Evolutionary conservation across 2,888 invertebrate genomes (phyloP).

Genomic region (Apamea epomidion): DNA sequence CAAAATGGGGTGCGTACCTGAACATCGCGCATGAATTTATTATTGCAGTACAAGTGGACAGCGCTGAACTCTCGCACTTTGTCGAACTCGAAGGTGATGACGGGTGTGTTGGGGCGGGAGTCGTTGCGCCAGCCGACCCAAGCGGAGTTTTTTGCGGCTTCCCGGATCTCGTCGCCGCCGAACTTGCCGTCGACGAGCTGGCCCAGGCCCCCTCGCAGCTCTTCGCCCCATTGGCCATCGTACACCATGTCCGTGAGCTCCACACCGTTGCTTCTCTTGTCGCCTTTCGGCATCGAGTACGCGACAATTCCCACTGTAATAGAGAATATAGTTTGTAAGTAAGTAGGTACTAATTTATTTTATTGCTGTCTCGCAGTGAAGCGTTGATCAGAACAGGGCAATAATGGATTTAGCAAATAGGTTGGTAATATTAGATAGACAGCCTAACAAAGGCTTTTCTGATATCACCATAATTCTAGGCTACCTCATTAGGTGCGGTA

Average conservation of each 20-base stretch:
- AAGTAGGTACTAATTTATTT: background rate
- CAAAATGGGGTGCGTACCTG: slow-evolving; percentile 88
- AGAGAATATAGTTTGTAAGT: slow-evolving; percentile 1
- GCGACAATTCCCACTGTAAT: slow-evolving; percentile 94
- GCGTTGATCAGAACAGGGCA: background rate
- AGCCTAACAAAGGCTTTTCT: background rate
- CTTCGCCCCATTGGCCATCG: slow-evolving; percentile 95
- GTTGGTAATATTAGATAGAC: background rate
- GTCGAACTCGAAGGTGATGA: slow-evolving; percentile 95
- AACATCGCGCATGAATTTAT: slow-evolving; percentile 96
- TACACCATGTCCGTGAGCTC: slow-evolving; percentile 96
- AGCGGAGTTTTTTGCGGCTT: slow-evolving; percentile 91
- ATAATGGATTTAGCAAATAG: background rate
- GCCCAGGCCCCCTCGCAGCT: slow-evolving; percentile 94
- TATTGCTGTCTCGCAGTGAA: background rate
- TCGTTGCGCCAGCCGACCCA: slow-evolving; percentile 98
- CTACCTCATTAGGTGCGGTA: background rate
- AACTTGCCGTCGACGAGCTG: slow-evolving; percentile 95
- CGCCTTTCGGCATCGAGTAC: slow-evolving; percentile 97
- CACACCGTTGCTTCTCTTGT: slow-evolving; percentile 94
- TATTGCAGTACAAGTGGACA: slow-evolving; percentile 95
- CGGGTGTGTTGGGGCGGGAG: slow-evolving; percentile 91
- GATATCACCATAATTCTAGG: background rate
- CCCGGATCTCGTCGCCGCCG: slow-evolving; percentile 93
- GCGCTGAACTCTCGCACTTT: slow-evolving; percentile 96